Percentiles rank a stretch among this genome's conserved stretches.
These are phyloP conservation scores for Chymomyza caudatula DNA, from an alignment of 2,888 invertebrate genomes.

Conservation along the genomic window DNA sequence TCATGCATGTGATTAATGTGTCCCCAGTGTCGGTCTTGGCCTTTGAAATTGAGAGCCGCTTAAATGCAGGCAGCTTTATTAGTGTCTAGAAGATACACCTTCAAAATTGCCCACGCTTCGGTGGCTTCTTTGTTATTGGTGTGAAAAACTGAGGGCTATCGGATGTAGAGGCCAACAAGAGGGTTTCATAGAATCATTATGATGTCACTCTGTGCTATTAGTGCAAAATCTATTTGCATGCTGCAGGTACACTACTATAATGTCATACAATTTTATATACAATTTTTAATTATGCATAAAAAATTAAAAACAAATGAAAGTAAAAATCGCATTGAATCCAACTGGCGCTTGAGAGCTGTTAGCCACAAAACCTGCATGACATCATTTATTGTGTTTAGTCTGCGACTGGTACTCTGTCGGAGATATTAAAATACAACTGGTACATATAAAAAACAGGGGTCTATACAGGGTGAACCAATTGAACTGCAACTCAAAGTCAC, in stretches of 20 bases:
- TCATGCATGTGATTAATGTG: slow-evolving; percentile 31
- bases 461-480: no score
- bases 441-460: neutral
- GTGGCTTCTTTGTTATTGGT: slow-evolving; percentile 32
- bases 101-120: slow-evolving; percentile 54
- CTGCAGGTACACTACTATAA: slow-evolving; percentile 15
- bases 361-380: slow-evolving; percentile 40
- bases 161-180: slow-evolving; percentile 11
- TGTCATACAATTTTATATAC: slow-evolving; percentile 26
- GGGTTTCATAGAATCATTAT: slow-evolving; percentile 23
- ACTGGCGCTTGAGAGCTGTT: slow-evolving; percentile 48
- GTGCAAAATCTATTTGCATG: slow-evolving; percentile 23
- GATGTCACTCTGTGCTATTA: slow-evolving; percentile 36
- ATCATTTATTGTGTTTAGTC: slow-evolving; percentile 59
- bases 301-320: slow-evolving; percentile 53
- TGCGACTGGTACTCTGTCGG: neutral
- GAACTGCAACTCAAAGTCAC: no score
- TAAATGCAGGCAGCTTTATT: neutral
- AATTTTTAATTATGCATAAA: slow-evolving; percentile 57
- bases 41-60: slow-evolving; percentile 27
- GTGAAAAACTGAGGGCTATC: slow-evolving; percentile 31
- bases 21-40: neutral
- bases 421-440: neutral
- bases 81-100: slow-evolving; percentile 27
- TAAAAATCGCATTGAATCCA: slow-evolving; percentile 61